These are phyloP conservation scores for Netelia virgata DNA, from an alignment of 2,888 invertebrate species.

Conservation along the genomic window DNA sequence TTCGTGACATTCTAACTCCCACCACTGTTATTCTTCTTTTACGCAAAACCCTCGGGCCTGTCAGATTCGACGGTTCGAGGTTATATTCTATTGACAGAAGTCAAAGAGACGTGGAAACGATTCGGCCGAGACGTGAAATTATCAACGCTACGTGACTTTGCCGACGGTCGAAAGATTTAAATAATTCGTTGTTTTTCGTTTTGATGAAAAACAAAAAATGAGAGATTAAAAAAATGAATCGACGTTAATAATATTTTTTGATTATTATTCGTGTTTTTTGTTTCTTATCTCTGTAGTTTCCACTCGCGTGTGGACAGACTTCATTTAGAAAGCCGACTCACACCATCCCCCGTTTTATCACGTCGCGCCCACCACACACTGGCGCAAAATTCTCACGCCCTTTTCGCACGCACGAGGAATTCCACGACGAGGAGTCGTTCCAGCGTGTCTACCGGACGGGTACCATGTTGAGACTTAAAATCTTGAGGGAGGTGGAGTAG, in stretches of 20 bases:
- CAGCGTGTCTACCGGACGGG: slow-evolving; percentile 59
- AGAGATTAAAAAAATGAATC: not conserved
- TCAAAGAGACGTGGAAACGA: too few relatives aligned
- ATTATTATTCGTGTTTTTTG: not conserved
- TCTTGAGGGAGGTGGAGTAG: slow-evolving; percentile 9
- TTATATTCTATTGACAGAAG: slow-evolving; percentile 22
- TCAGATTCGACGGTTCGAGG: slow-evolving; percentile 14
- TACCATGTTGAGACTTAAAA: slow-evolving; percentile 37
- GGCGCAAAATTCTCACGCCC: slow-evolving; percentile 59
- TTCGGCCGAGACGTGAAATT: too few relatives aligned
- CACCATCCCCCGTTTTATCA: slow-evolving; percentile 5
- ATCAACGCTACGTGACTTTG: too few relatives aligned
- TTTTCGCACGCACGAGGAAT: slow-evolving; percentile 50
- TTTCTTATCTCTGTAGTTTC: not conserved
- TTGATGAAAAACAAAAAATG: too few relatives aligned
- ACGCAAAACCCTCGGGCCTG: not conserved
- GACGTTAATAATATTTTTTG: not conserved
- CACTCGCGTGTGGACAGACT: slow-evolving; percentile 25
- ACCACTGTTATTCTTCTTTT: slow-evolving; percentile 5
- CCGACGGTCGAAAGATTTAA: too few relatives aligned
- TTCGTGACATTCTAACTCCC: slow-evolving; percentile 35
- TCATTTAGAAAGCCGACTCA: slow-evolving; percentile 25
- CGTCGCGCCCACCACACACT: slow-evolving; percentile 24
- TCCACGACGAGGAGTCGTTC: slow-evolving; percentile 13
- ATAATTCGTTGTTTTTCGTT: too few relatives aligned